Percentiles rank a stretch among this genome's conserved stretches.
Conservation (phyloP, 2,888 invertebrate genomes). For the Pandemis corylana region DNA sequence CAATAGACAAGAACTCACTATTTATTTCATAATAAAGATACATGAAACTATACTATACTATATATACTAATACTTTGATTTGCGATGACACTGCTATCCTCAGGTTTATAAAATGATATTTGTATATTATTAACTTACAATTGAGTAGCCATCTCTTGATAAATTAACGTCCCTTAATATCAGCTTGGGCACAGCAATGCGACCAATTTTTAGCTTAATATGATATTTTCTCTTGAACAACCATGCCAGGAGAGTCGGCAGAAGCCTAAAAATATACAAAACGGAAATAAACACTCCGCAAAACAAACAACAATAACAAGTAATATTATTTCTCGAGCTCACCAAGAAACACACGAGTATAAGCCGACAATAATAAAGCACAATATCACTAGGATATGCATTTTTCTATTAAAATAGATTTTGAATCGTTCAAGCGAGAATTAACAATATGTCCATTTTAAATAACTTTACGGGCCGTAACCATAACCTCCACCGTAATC, state of each 20-base stretch:
- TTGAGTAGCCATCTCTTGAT: slow-evolving; percentile 90
- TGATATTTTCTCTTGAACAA: slow-evolving; percentile 91
- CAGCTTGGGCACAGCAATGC: slow-evolving; percentile 92
- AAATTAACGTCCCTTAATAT: slow-evolving; percentile 92
- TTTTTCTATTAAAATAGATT: slow-evolving; percentile 51
- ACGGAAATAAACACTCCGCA: slow-evolving; percentile 56
- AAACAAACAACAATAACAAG: slow-evolving; percentile 51
- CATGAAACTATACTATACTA: neutral
- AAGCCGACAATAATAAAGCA: slow-evolving; percentile 71
- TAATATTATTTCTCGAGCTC: slow-evolving; percentile 58
- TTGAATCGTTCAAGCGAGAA: slow-evolving; percentile 13
- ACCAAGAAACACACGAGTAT: slow-evolving; percentile 87
- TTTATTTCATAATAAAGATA: neutral
- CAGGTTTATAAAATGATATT: neutral
- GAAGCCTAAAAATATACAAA: slow-evolving; percentile 85
- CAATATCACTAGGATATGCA: slow-evolving; percentile 72
- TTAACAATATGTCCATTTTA: slow-evolving; percentile 35
- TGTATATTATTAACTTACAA: slow-evolving; percentile 83
- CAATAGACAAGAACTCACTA: no score
- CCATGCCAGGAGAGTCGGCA: slow-evolving; percentile 92
- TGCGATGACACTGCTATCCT: neutral
- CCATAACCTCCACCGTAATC: slow-evolving; percentile 29
- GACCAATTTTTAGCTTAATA: slow-evolving; percentile 91
- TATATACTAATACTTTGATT: neutral
- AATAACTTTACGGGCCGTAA: slow-evolving; percentile 35